These are phyloP conservation scores for Serripes groenlandicus DNA, from an alignment of 2,888 invertebrate genomes.

Conservation along the genomic window DNA sequence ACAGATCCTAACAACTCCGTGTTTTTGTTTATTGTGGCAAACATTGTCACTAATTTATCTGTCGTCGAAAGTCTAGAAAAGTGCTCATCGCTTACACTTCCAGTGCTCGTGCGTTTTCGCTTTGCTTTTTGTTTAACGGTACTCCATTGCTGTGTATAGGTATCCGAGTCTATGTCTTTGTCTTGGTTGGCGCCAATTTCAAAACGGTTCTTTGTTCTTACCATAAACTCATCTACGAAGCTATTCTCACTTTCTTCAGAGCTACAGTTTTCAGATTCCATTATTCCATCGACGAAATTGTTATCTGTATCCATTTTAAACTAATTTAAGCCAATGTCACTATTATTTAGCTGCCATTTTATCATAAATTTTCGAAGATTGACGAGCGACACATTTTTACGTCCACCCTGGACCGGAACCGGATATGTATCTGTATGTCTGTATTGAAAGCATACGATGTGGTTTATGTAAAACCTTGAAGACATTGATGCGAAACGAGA, in stretches of 20 bases:
- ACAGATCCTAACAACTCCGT: too few relatives aligned
- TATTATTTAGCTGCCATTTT: too few relatives aligned
- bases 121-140: not conserved
- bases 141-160: not conserved
- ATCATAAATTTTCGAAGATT: too few relatives aligned
- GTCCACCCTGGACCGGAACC: not conserved
- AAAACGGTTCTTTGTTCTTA: not conserved
- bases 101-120: not conserved
- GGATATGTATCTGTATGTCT: too few relatives aligned
- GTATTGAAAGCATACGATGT: too few relatives aligned
- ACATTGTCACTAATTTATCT: not conserved
- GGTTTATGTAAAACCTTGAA: too few relatives aligned
- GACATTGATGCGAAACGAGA: too few relatives aligned
- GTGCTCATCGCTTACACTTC: not conserved
- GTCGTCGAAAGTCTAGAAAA: too few relatives aligned
- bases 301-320: not conserved
- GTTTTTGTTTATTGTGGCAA: too few relatives aligned
- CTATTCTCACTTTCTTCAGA: not conserved
- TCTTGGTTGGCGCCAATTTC: not conserved
- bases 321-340: too few relatives aligned
- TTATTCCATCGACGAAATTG: too few relatives aligned
- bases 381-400: not conserved
- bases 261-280: not conserved
- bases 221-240: not conserved
- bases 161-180: not conserved